Conservation (phyloP, 2,888 invertebrate species). For the Pristionchus japonicus region DNA sequence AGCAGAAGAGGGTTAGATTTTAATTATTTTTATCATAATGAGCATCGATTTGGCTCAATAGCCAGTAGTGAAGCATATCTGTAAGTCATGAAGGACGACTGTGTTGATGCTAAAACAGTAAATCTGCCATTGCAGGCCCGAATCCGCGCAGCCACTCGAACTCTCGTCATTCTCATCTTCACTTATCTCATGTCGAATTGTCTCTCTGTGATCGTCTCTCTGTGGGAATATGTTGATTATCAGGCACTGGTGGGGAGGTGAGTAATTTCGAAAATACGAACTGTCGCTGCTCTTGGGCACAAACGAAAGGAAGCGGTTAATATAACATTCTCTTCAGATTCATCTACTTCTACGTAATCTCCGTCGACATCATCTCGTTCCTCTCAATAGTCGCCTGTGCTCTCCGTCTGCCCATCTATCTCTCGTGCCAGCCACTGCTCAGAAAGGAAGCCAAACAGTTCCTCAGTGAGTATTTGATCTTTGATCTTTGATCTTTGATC, state of each 20-base stretch:
- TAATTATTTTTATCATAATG: not conserved
- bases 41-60: too few species aligned
- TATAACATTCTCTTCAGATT: conserved; percentile 52
- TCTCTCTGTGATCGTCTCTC: conserved; percentile 56
- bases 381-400: conserved; percentile 61
- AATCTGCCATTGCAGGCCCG: conserved; percentile 50
- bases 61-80: too few species aligned
- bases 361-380: conserved; percentile 61
- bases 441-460: conserved; percentile 58
- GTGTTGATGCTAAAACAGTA: too few species aligned
- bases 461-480: conserved; percentile 50
- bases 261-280: not conserved
- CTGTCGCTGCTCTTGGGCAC: too few species aligned
- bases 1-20: conserved; percentile 59
- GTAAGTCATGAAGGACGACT: too few species aligned
- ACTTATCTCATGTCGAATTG: conserved; percentile 62
- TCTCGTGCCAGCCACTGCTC: conserved; percentile 59
- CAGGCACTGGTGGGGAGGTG: not conserved
- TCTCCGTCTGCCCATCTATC: conserved; percentile 64
- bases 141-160: conserved; percentile 61
- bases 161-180: conserved; percentile 63
- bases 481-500: conserved; percentile 19
- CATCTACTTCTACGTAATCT: conserved; percentile 59
- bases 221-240: conserved; percentile 60
- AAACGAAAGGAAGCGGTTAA: too few species aligned